Evolutionary conservation across 2,113 vertebrate genomes (phyloP), one percentile per base, ranked within the genome.

Genomic region (Saiga tatarica): DNA sequence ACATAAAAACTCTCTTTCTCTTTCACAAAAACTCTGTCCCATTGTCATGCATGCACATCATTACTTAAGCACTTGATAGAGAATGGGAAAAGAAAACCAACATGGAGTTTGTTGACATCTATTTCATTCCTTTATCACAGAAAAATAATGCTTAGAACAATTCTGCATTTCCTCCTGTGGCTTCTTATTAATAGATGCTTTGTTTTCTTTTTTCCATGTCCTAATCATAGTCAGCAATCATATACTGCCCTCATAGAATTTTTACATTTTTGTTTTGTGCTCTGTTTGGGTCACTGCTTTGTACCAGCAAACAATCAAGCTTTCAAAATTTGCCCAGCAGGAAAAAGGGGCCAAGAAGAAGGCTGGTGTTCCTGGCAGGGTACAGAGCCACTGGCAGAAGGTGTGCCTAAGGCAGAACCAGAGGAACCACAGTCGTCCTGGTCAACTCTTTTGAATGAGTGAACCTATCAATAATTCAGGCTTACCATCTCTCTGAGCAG

Each of bases 381-480:
- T 36, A 16, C 88, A 82, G 91, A 97, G 97, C 97, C 97, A 62
- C 28, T 89, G 53, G 53, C 71, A 98, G 98, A 57, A 95, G 39
- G 14, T 91, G 23, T 90, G 97, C 97, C 97, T 93, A 10, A 92
- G 98, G 98, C 97, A 95, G 94, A 98, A 89, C 94, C 62, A 11
- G 59, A 90, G 95, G 94, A 81, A 88, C n/a, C 74, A 84, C n/a
- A 23, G 7, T 91, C 47, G 86, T 53, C 76, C 59, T 55, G 28
- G 64, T 96, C 88, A 98, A 89, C 53, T 53, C 60, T 87, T 97
- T 78, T 25, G 94, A 98, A 55, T 21, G 79, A 91, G 50, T 3
- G 87, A 42, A 52, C 2, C 52, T 15, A 98, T 98, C 86, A 93
- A 98, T 98, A 97, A 99, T 98, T 98, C 92, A 98, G 92, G 42